These are phyloP conservation scores for Cyclina sinensis DNA, from an alignment of 1,140 invertebrate species.

Conservation along the genomic window DNA sequence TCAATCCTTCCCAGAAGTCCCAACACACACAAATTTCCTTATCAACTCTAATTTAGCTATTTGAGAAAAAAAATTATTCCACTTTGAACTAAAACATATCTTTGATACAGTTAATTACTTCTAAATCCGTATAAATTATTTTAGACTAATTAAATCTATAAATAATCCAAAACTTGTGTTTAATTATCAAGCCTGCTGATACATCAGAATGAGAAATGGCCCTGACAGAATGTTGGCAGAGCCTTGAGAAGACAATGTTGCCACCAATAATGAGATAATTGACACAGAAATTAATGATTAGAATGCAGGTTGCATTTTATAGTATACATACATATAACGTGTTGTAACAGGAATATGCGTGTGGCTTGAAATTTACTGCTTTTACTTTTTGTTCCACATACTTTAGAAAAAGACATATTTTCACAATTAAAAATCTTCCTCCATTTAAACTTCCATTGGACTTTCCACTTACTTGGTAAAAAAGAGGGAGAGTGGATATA, in stretches of 20 bases:
- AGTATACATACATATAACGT: background rate
- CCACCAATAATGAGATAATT: conserved; percentile 22
- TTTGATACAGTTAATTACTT: background rate
- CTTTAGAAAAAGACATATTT: no score
- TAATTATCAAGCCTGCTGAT: background rate
- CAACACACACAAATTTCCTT: background rate
- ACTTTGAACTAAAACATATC: background rate
- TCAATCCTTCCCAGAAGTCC: background rate
- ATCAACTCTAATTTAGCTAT: background rate
- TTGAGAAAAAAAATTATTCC: background rate
- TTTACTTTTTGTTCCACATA: no score
- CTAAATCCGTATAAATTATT: background rate
- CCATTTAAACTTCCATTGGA: no score
- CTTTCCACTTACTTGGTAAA: no score
- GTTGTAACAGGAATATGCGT: no score
- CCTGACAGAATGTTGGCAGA: conserved; percentile 20
- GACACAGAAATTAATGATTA: conserved; percentile 23
- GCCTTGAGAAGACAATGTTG: background rate
- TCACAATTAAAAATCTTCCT: no score
- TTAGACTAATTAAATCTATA: conserved; percentile 31
- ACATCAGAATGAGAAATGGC: background rate
- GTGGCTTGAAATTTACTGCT: no score
- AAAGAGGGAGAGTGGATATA: no score
- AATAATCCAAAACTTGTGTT: conserved; percentile 23
- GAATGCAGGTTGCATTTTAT: background rate